Base-by-base conservation (phyloP, 2,113 vertebrate genomes). In the Hemicordylus capensis region DNA sequence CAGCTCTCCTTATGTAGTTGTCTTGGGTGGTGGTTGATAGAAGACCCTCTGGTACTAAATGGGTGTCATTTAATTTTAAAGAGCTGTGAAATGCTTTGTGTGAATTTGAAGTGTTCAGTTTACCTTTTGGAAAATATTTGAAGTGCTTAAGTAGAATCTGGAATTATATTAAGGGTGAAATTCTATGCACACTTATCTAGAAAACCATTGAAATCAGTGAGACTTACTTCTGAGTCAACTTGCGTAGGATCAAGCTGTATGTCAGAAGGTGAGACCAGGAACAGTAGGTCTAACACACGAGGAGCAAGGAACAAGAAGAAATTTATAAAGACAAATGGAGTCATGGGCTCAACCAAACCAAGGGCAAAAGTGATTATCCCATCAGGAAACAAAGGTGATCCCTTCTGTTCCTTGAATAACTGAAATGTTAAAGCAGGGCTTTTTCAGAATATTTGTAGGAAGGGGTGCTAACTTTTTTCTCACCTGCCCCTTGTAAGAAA, bases 21-120 rank as follows among this genome's bases (percentile, higher is more conserved):
- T 78, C 28, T 81, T 87, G 22, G 84, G 80, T n/a, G 56, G 46
- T 81, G 39, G 39, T 76, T 81, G 54, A 22, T 24, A 48, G 42
- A 85, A 85, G 58, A 81, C 2, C 34, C 28, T 31, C 7, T 78
- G 37, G 17, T 14, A 31, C 51, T 85, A 26, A 69, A 44, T 58
- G 15, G 42, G n/a, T 74, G 28, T 61, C 56, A 58, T 37, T 31
- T 70, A 31, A 34, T 80, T n/a, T 84, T 46, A 75, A 64, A 48
- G 59, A 31, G 78, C 8, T 59, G 42, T 44, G 20, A 70, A 81
- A 58, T 69, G 66, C 15, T 58, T 6, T 46, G 8, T 76, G 34
- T 58, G 56, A 42, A 28, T 14, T 20, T 77, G 2, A 26, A 39
- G 54, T 8, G 17, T 76, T 56, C n/a, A 72, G 46, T 26, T n/a